These are phyloP conservation scores for Zeugodacus cucurbitae DNA, from an alignment of 1,140 invertebrate genomes.

Conservation along the genomic window DNA sequence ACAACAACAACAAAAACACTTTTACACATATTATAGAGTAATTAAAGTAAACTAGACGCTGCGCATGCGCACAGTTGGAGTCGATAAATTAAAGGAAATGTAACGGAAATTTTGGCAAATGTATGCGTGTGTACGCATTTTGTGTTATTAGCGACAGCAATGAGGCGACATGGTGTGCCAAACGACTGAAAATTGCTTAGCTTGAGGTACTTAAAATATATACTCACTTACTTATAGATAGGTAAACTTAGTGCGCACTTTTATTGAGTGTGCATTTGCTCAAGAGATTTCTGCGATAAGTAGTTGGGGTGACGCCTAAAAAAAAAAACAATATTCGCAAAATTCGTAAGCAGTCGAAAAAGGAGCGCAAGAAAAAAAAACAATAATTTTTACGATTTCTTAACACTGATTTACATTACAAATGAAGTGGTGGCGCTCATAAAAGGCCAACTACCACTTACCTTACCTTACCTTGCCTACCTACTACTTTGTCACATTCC, in stretches of 20 bases:
- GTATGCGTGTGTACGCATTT: not conserved
- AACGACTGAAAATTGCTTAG: not conserved
- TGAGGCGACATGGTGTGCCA: constrained; percentile 8
- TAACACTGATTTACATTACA: constrained; percentile 33
- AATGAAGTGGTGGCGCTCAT: constrained; percentile 34
- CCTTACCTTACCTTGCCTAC: not conserved
- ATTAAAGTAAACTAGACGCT: not conserved
- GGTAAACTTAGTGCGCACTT: not conserved
- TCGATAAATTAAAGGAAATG: constrained; percentile 6
- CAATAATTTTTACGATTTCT: not conserved
- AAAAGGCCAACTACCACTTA: constrained; percentile 6
- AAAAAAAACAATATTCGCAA: not conserved
- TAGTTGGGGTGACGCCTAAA: constrained; percentile 22
- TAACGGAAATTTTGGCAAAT: constrained; percentile 23
- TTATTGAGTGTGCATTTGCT: not conserved
- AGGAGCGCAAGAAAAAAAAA: not conserved
- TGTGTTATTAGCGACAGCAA: not conserved
- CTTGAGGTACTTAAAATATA: not conserved
- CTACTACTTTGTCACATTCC: constrained; percentile 15
- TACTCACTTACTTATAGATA: not conserved
- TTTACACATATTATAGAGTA: not conserved
- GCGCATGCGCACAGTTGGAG: constrained; percentile 8
- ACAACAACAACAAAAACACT: not conserved
- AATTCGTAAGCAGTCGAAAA: not conserved
- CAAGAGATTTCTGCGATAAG: not conserved